phyloP scores from a whole-genome alignment of 2,797 vertebrate genomes.

The Pantherophis vulpinus region DNA sequence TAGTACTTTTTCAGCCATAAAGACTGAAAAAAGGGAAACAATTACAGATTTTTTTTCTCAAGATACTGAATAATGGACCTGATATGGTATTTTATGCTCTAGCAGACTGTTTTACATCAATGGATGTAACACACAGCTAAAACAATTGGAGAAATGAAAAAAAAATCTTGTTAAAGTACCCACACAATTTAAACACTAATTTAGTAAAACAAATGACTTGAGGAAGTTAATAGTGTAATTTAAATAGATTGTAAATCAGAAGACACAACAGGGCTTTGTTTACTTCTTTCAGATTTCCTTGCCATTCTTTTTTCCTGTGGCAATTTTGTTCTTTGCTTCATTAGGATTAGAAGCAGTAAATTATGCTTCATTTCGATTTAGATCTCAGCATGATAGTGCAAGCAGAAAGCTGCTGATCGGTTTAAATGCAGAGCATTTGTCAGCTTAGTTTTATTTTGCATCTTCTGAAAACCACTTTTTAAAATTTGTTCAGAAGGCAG shows the following conservation, averaged over 20 bases:
- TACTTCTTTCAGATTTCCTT: not conserved
- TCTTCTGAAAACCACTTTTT: slow-evolving; percentile 47
- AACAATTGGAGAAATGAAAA: not conserved
- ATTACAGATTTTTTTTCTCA: not conserved
- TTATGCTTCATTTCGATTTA: slow-evolving; percentile 25
- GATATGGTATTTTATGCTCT: not conserved
- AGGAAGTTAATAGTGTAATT: not conserved
- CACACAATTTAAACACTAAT: not conserved
- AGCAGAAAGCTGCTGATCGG: slow-evolving; percentile 29
- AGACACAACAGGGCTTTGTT: not conserved
- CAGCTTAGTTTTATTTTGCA: slow-evolving; percentile 46
- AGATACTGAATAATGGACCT: not conserved
- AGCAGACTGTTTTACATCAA: not conserved
- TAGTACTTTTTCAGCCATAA: not conserved
- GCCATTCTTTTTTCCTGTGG: not conserved
- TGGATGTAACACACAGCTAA: not conserved
- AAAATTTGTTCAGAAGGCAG: slow-evolving; percentile 32
- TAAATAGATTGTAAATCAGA: not conserved
- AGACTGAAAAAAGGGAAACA: not conserved
- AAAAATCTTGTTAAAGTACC: not conserved
- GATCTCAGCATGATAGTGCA: slow-evolving; percentile 22
- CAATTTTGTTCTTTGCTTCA: not conserved
- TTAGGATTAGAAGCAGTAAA: slow-evolving; percentile 22
- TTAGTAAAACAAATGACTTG: not conserved
- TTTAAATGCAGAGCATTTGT: slow-evolving; percentile 33